phyloP scores from a whole-genome alignment of 2,113 vertebrate genomes.

The Rattus norvegicus region DNA sequence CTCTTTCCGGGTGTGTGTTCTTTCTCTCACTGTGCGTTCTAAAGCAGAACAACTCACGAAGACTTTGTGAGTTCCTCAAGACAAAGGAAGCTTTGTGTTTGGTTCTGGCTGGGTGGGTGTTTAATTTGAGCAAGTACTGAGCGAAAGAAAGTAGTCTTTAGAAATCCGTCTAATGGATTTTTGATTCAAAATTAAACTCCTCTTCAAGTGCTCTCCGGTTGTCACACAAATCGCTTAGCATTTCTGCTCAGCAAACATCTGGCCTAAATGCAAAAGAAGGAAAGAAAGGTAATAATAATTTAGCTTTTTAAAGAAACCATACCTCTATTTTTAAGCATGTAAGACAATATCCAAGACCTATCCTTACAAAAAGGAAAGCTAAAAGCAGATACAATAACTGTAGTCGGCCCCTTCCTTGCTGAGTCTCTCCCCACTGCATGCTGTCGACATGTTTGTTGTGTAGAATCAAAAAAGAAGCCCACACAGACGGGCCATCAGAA shows the following conservation, averaged over 20 bases:
- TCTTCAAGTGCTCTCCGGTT: conserved; percentile 45
- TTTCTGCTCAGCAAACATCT: conserved; percentile 41
- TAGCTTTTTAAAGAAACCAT: background rate
- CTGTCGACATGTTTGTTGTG: accelerated
- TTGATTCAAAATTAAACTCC: conserved; percentile 48
- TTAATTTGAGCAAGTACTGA: conserved; percentile 44
- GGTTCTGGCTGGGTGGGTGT: background rate
- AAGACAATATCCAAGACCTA: background rate
- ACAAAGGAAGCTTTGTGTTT: conserved; percentile 58
- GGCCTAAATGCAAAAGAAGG: background rate
- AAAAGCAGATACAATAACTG: background rate
- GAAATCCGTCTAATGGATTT: conserved; percentile 52
- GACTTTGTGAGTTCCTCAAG: conserved; percentile 12
- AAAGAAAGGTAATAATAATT: background rate
- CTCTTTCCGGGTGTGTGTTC: background rate
- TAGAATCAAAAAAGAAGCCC: background rate
- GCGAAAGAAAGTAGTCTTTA: conserved; percentile 48
- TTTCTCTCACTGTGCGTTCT: background rate
- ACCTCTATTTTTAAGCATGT: conserved; percentile 15
- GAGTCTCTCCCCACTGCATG: accelerated
- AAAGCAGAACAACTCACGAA: conserved; percentile 6
- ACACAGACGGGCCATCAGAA: accelerated
- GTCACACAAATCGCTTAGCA: conserved; percentile 12
- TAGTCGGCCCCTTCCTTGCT: background rate
- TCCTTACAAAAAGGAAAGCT: background rate